Base-by-base conservation (phyloP, 2,113 vertebrate species). In the Siniperca knerii region DNA sequence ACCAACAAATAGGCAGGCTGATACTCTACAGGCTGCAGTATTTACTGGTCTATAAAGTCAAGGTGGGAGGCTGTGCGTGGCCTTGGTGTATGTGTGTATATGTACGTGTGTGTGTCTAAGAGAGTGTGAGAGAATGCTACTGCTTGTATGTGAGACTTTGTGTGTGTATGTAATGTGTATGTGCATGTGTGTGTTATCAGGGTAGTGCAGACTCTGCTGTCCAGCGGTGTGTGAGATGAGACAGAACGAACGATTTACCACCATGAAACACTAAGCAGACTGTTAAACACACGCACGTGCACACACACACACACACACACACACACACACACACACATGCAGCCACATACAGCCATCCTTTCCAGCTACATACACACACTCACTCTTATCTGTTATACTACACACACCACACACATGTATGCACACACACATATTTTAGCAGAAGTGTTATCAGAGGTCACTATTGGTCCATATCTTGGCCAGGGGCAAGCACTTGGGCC, bases 141-240 rank as follows among this genome's bases (percentile, higher is more conserved):
- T 48, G 68, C 62, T 74, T 64, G 29, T 46, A 20, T 33, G 29
- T 69, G 33, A 16, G 21, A 33, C 10, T 70, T 10, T 84, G 46
- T 25, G 79, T 65, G 42, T 60, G 72, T 29, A n/a, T 12, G 67
- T 37, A 21, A 78, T 54, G 82, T 64, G 60, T 61, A 69, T 13
- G 29, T 68, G 77, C 64, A 57, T 82, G 87, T 85, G 77, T 86
- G 89, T 92, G 87, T 96, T 95, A 95, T 95, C 94, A 90, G 93
- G 77, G 75, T 69, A 73, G 72, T 84, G 88, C 94, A 95, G 94
- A 90, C 91, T 82, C 74, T 90, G 86, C 86, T 87, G 83, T 91
- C 90, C 82, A 82, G 88, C 77, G 52, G 80, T 84, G 83, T 87
- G 90, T 89, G 90, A 92, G 92, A 94, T 93, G 89, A 87, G 90